A percentile compares a stretch with the other conserved stretches of the same genome.
phyloP scores from a whole-genome alignment of 1,140 invertebrate genomes.

The Calycopis cecrops region DNA sequence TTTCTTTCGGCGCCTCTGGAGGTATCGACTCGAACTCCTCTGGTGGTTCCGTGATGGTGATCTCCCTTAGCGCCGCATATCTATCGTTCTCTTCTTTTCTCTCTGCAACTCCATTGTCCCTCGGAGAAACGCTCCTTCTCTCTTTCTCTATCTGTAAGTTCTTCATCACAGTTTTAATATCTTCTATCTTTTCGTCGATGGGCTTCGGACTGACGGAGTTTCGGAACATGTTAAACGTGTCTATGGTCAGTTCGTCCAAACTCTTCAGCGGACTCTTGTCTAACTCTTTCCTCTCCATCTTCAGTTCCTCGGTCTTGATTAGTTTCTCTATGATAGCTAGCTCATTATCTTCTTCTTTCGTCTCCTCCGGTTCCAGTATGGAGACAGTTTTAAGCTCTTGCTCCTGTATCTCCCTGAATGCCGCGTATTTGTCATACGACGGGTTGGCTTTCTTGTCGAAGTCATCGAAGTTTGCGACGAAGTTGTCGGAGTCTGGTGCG shows the following conservation, averaged over 20 bases:
- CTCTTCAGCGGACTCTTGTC: constrained; percentile 54
- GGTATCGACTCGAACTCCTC: constrained; percentile 74
- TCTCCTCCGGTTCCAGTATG: constrained; percentile 57
- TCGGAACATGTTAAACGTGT: constrained; percentile 67
- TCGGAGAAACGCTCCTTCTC: constrained; percentile 60
- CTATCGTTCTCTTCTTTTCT: constrained; percentile 77
- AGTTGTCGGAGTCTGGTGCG: constrained; percentile 53
- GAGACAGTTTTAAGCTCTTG: constrained; percentile 79
- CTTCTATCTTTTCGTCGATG: constrained; percentile 69
- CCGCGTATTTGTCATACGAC: constrained; percentile 85
- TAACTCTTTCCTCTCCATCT: constrained; percentile 38
- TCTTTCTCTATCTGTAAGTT: constrained; percentile 63
- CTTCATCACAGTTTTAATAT: constrained; percentile 71
- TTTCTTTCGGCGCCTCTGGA: constrained; percentile 63
- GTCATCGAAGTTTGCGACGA: constrained; percentile 80
- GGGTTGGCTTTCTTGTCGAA: constrained; percentile 70
- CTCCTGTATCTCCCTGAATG: constrained; percentile 87
- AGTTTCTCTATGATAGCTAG: constrained; percentile 45
- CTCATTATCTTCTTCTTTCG: constrained; percentile 71
- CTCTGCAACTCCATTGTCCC: constrained; percentile 50
- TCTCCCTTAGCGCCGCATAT: constrained; percentile 83
- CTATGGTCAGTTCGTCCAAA: constrained; percentile 63
- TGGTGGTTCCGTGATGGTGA: constrained; percentile 78
- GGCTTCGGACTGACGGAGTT: constrained; percentile 63
- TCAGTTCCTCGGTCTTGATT: constrained; percentile 41